Evolutionary conservation across 1,140 invertebrate genomes (phyloP), one percentile per base, ranked within the genome.

Genomic region (Trachymyrmex cornetzi): DNA sequence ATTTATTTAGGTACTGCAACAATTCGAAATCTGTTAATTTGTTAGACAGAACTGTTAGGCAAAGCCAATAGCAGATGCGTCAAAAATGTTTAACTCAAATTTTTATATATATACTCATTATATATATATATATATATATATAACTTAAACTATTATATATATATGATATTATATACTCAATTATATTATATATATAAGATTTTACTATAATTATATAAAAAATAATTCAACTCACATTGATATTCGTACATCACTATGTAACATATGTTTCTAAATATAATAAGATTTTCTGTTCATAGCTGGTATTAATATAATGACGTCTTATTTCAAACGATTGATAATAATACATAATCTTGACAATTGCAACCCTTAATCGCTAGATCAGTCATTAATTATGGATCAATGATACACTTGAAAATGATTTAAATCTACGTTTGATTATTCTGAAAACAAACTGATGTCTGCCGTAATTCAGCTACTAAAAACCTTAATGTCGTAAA

Each of bases 401-500:
- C 53, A 44, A 55, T 71, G 53, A 24, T 24, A 24, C 22, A 57
- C 16, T 57, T 44, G 34, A 77, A 77, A 44, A 27, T 16, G 44
- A 48, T 24, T 7, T 6, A 61, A 77, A 22, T 77, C 7, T 63
- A 6, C 12, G 48, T 14, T 27, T 50, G 27, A 63, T 14, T 63
- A 12, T 64, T 30, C 19, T 34, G 63, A 38, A 66, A 34, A 34
- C n/a, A 66, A 66, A 34, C 9, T 11, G n/a, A 34, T 63, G 48
- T 66, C 63, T 27, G 16, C 34, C 48, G 22, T 44, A 16, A 55
- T 30, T 30, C 30, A 30, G 50, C 64, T 44, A 48, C 38, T 63
- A n/a, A 38, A 48, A 59, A 80, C 22, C 55, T 3, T 38, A 61
- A 77, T 63, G 19, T 63, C 72, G 19, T 67, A 67, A 24, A 79